phyloP scores from a whole-genome alignment of 2,113 vertebrate species.

The Vulpes vulpes region DNA sequence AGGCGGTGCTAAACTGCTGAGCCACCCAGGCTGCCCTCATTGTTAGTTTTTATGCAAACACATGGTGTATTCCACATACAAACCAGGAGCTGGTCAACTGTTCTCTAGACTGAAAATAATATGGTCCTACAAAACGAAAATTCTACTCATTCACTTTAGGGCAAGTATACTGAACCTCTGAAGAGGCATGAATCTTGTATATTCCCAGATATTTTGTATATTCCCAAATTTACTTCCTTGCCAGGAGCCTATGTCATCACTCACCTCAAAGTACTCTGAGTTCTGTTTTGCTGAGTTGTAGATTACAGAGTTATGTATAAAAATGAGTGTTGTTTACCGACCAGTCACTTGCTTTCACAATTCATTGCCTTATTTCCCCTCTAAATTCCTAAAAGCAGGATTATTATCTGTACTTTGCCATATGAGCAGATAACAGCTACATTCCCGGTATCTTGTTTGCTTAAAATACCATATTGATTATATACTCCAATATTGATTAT shows the following conservation, averaged over 20 bases:
- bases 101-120: conserved; percentile 14
- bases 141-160: neutral
- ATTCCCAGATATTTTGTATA: neutral
- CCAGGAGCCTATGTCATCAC: neutral
- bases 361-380: neutral
- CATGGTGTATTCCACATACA: neutral
- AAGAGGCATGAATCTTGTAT: neutral
- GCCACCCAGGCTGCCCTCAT: no score
- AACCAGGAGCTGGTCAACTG: neutral
- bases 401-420: neutral
- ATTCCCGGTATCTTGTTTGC: neutral
- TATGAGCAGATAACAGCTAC: neutral
- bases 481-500: neutral
- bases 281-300: neutral
- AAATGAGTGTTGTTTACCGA: neutral
- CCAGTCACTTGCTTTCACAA: neutral
- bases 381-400: conserved; percentile 2
- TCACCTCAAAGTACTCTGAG: neutral
- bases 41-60: conserved; percentile 19
- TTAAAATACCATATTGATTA: neutral
- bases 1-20: no score
- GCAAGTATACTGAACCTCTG: neutral
- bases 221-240: neutral
- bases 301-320: neutral
- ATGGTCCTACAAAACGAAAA: neutral